Evolutionary conservation across 2,113 vertebrate genomes (phyloP).

Genomic region (Todiramphus saurophagus): DNA sequence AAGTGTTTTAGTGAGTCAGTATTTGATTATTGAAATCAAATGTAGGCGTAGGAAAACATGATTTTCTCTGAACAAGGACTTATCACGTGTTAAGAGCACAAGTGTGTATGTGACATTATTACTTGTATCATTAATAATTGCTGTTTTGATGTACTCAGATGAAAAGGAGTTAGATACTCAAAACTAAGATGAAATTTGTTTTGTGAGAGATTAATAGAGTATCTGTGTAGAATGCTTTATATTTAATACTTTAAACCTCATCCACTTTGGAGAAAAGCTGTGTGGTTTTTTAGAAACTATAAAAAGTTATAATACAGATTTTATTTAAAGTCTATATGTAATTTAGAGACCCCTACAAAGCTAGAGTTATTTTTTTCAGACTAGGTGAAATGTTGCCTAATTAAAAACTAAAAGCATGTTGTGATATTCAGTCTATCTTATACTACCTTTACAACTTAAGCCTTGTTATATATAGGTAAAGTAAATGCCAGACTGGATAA

Average conservation of each 20-base stretch:
- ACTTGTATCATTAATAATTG: background rate
- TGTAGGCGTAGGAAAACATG: background rate
- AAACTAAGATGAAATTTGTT: background rate
- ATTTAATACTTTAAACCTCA: background rate
- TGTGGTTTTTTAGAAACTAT: background rate
- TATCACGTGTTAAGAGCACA: background rate
- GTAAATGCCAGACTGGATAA: background rate
- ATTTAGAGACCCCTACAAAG: background rate
- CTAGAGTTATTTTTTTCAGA: background rate
- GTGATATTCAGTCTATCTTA: background rate
- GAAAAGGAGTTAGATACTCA: background rate
- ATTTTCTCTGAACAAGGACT: background rate
- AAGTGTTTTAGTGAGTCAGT: constrained; percentile 41
- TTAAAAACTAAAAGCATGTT: background rate
- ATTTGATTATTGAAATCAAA: constrained; percentile 37
- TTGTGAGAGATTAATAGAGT: background rate
- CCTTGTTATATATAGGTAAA: background rate
- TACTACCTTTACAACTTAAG: background rate
- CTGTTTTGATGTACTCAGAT: background rate
- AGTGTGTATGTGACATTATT: background rate
- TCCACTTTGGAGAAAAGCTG: background rate
- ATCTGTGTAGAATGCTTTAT: background rate
- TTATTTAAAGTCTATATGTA: background rate
- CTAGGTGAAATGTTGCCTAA: background rate
- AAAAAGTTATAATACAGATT: background rate